A percentile compares a stretch with the other conserved stretches of the same genome.
phyloP scores from a whole-genome alignment of 2,888 invertebrate species.

The Macropis europaea region DNA sequence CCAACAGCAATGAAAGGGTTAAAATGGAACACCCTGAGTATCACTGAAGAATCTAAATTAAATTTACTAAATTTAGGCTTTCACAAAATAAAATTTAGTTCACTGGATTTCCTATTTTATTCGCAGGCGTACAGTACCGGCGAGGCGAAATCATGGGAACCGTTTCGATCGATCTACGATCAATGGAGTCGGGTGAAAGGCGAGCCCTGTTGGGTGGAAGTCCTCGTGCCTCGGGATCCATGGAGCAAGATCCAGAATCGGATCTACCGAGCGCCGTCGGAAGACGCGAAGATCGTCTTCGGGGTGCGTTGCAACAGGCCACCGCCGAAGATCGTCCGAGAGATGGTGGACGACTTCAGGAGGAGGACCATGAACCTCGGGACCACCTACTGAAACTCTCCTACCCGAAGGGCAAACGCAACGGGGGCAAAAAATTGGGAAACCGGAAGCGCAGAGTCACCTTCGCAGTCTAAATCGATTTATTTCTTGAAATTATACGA shows the following conservation, averaged over 20 bases:
- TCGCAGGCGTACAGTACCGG: slow-evolving; percentile 2
- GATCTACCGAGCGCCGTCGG: background rate
- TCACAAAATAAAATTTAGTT: background rate
- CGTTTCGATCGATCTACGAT: slow-evolving; percentile 50
- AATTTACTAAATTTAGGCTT: background rate
- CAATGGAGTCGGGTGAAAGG: slow-evolving; percentile 27
- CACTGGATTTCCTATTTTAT: background rate
- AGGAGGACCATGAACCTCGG: background rate
- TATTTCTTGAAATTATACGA: too few species aligned
- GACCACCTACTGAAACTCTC: slow-evolving; percentile 23
- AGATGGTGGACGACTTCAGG: slow-evolving; percentile 31
- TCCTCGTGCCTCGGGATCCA: slow-evolving; percentile 44
- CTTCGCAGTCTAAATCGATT: slow-evolving; percentile 22
- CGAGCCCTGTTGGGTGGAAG: slow-evolving; percentile 45
- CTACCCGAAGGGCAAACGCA: slow-evolving; percentile 22
- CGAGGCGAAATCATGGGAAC: slow-evolving; percentile 38
- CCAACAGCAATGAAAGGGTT: too few species aligned
- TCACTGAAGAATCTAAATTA: too few species aligned
- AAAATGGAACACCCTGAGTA: too few species aligned
- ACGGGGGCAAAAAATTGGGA: slow-evolving; percentile 9
- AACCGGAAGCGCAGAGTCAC: slow-evolving; percentile 49
- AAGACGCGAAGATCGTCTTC: slow-evolving; percentile 18
- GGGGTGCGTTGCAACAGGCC: slow-evolving; percentile 55
- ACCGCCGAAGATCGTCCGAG: slow-evolving; percentile 39
- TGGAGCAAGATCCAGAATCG: slow-evolving; percentile 20